phyloP scores from a whole-genome alignment of 2,797 vertebrate species.

The Ispidina picta region DNA sequence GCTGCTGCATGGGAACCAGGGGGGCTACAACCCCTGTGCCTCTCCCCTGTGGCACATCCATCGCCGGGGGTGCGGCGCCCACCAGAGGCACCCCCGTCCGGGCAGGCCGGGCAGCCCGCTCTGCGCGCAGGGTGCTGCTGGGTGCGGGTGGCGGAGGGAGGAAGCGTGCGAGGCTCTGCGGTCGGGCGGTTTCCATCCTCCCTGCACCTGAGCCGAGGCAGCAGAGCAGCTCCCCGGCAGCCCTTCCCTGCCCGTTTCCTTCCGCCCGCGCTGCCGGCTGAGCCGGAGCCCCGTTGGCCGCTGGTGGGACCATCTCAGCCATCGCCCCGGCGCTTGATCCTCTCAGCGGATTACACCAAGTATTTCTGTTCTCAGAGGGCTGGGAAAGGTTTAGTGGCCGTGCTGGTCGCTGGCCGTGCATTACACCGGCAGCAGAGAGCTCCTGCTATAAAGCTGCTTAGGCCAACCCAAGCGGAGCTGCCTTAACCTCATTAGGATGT shows the following conservation, averaged over 20 bases:
- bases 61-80: too few relatives aligned
- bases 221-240: neutral
- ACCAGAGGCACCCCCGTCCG: too few relatives aligned
- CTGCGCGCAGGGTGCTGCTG: neutral
- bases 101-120: neutral
- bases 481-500: neutral
- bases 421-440: neutral
- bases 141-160: neutral
- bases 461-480: neutral
- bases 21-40: rapidly evolving
- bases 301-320: rapidly evolving
- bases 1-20: rapidly evolving
- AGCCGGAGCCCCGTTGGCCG: neutral
- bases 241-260: constrained; percentile 23
- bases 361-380: neutral
- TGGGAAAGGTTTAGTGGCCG: neutral
- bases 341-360: neutral
- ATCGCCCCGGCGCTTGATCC: neutral
- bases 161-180: neutral
- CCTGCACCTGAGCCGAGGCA: constrained; percentile 51
- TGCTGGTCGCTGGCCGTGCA: rapidly evolving
- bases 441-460: constrained; percentile 38
- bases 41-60: neutral
- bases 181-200: constrained; percentile 34
- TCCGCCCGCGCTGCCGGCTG: neutral